Percentiles rank a stretch among this genome's conserved stretches.
Conservation (phyloP, 2,888 invertebrate species). For the Nymphalis polychloros region DNA sequence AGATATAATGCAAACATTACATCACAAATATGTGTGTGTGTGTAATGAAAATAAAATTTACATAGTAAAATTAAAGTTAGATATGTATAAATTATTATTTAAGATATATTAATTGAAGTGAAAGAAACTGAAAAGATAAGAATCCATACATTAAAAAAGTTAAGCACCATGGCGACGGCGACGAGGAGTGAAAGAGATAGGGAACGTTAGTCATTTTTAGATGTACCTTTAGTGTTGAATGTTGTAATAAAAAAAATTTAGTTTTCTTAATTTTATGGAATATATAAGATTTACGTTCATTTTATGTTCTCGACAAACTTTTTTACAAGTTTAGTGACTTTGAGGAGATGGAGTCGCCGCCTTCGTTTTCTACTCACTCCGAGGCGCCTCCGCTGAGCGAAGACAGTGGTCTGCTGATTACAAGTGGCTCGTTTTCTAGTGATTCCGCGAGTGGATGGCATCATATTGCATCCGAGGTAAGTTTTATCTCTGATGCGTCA, state of each 20-base stretch:
- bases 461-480: slow-evolving; percentile 86
- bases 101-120: no score
- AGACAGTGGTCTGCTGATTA: slow-evolving; percentile 87
- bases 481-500: slow-evolving; percentile 38
- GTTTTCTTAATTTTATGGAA: slow-evolving; percentile 49
- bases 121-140: slow-evolving; percentile 14
- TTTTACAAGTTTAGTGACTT: slow-evolving; percentile 46
- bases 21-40: no score
- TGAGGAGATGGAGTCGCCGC: slow-evolving; percentile 88
- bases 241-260: slow-evolving; percentile 44
- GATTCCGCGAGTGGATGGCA: slow-evolving; percentile 86
- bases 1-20: no score
- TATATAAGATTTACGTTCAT: slow-evolving; percentile 47
- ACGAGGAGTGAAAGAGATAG: slow-evolving; percentile 32
- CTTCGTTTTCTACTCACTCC: slow-evolving; percentile 87
- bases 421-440: slow-evolving; percentile 88
- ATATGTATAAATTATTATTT: no score
- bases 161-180: slow-evolving; percentile 29
- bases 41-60: no score
- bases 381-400: slow-evolving; percentile 88
- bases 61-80: no score
- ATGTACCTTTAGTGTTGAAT: slow-evolving; percentile 40
- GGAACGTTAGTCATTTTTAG: slow-evolving; percentile 32
- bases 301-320: slow-evolving; percentile 53
- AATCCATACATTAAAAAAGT: slow-evolving; percentile 15